Evolutionary conservation across 35 echinoderm and acorn worm species (phyloP), one percentile per base, ranked within the genome.

Genomic region (Heliocidaris tuberculata): DNA sequence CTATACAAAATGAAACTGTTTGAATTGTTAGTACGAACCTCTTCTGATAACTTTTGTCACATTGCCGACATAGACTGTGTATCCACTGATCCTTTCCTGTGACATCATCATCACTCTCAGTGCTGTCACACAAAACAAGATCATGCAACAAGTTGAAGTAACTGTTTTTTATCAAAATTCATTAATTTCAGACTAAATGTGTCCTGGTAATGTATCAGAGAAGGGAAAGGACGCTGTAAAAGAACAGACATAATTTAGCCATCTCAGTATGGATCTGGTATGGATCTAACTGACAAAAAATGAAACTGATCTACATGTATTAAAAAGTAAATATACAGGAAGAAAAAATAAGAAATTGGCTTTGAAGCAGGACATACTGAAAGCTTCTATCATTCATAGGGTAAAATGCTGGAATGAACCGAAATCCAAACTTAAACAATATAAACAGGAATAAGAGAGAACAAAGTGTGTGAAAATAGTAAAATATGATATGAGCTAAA

Each of bases 101-200:
- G 91, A 93, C 27, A 93, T 59, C 50, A 93, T 93, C 9, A 4
- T 4, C n/a, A 50, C 91, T n/a, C 50, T 93, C 47, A 93, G 91
- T 0, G 91, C 47, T 93, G 13, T 6, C 2, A 93, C 47, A 89
- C 29, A 42, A 32, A 16, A 32, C 87, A 47, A 30, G 32, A 87
- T 11, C 9, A 30, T 4, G 86, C 12, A 31, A 13, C n/a, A 42
- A 42, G 35, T 42, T 42, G 35, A 42, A 42, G 35, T 42, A 42
- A 42, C 3, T 42, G 35, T 89, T 30, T 2, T 35, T 89, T 30
- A 13, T 30, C 86, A 2, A 15, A 30, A 13, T 30, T 30, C 31
- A 27, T 30, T 89, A 1, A 30, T 30, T 89, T 89, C 4, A 89
- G 21, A 35, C 13, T 89, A 1, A 35, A 35, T 89, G 21, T 89